Percentiles rank a stretch among this genome's conserved stretches.
phyloP scores from a whole-genome alignment of 2,888 invertebrate species.

The Perizoma flavofasciatum region DNA sequence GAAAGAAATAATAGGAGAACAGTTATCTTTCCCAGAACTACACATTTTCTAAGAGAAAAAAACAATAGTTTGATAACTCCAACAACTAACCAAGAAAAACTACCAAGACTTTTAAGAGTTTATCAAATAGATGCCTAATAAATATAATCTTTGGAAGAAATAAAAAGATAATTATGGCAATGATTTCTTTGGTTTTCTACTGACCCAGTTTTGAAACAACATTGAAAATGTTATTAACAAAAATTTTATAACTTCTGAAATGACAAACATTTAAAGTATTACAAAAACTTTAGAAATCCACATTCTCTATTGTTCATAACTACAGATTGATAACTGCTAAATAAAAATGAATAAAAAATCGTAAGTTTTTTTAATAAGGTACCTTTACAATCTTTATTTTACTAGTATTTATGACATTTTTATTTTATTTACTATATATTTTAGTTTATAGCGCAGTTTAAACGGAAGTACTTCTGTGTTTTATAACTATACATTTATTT shows the following conservation, averaged over 20 bases:
- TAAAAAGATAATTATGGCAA: conserved; percentile 11
- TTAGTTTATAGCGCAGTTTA: conserved; percentile 23
- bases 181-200: conserved; percentile 19
- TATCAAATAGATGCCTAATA: too few relatives aligned
- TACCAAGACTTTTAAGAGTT: too few relatives aligned
- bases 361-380: neutral
- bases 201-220: neutral
- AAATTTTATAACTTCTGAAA: too few relatives aligned
- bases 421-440: conserved; percentile 8
- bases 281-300: too few relatives aligned
- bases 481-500: conserved; percentile 13
- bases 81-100: too few relatives aligned
- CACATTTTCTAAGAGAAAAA: too few relatives aligned
- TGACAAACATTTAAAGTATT: too few relatives aligned
- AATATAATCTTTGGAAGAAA: conserved; percentile 10
- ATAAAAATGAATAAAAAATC: conserved; percentile 24
- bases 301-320: too few relatives aligned
- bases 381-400: conserved; percentile 14
- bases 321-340: conserved; percentile 3
- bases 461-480: conserved; percentile 30
- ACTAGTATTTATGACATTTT: conserved; percentile 15
- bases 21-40: too few relatives aligned
- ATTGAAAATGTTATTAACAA: too few relatives aligned
- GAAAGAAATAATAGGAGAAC: too few relatives aligned
- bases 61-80: too few relatives aligned